Evolutionary conservation across 2,797 vertebrate genomes (phyloP), one percentile per base, ranked within the genome.

Genomic region (Champsocephalus esox): DNA sequence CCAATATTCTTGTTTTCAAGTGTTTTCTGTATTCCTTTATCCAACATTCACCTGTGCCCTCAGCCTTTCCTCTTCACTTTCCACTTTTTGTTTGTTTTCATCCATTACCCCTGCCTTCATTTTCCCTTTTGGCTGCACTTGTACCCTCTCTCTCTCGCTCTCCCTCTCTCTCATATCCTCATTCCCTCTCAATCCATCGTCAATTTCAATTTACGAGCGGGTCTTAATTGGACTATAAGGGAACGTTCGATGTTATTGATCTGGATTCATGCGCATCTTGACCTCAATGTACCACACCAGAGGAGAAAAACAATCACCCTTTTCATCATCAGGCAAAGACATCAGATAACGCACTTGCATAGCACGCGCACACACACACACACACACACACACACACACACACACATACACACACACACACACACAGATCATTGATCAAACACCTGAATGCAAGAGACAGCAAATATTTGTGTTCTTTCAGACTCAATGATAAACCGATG

Each of bases 151-250:
- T 76, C 61, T 75, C 48, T 77, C 65, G 64, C 74, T 66, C 78
- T 66, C 79, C 49, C 45, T 74, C 51, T 69, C 66, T 68, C 59
- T 49, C 73, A 28, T 65, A 8, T 49, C 65, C 62, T 75, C 55
- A 59, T 54, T 80, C 70, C 69, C 82, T 58, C 76, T 77, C 79
- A 49, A 66, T 83, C 81, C 50, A 79, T 91, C 83, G 79, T 93
- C 92, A 93, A 90, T 93, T 93, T 91, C 90, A 92, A 92, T 93
- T 94, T 90, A 93, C 83, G 83, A 87, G 82, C 62, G 1, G 76
- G 82, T 77, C 91, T 91, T 93, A 93, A 93, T 94, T 87, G 93
- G 92, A 91, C 89, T 88, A 91, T 92, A 91, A 93, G 88, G 89
- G 91, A 82, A 68, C 68, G 82, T 81, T 93, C 88, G 87, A 91